phyloP scores from a whole-genome alignment of 2,797 vertebrate species.

The Amphiprion clarkii region DNA sequence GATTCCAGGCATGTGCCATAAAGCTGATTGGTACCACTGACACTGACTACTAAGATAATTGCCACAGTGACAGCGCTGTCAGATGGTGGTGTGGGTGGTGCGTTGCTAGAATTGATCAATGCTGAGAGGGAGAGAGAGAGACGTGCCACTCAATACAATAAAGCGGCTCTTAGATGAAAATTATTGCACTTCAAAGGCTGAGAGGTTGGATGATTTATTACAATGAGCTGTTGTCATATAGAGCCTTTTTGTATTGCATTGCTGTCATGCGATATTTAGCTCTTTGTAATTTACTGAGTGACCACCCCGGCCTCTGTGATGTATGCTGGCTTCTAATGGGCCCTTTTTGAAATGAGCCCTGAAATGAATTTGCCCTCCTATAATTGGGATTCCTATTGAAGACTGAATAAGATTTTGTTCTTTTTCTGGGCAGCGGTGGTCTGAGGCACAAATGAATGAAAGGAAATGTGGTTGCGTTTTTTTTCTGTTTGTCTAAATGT shows the following conservation, averaged over 20 bases:
- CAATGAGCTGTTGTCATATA: constrained; percentile 69
- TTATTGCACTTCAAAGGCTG: constrained; percentile 72
- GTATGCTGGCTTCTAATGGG: constrained; percentile 56
- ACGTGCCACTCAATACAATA: constrained; percentile 71
- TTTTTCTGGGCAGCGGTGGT: constrained; percentile 24
- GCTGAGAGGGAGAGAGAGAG: constrained; percentile 56
- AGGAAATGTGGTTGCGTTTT: constrained; percentile 4
- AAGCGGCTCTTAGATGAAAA: constrained; percentile 72
- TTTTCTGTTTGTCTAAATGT: constrained; percentile 25
- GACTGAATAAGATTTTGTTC: constrained; percentile 53
- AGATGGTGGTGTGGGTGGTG: constrained; percentile 70
- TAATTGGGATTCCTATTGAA: constrained; percentile 61
- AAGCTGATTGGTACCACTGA: constrained; percentile 73
- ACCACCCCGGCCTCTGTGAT: constrained; percentile 57
- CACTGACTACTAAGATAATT: constrained; percentile 74
- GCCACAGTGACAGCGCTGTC: constrained; percentile 71
- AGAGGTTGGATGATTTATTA: constrained; percentile 73
- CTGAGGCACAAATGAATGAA: constrained; percentile 32
- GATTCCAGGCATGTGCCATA: constrained; percentile 68
- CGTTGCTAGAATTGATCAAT: constrained; percentile 71
- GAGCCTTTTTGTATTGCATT: constrained; percentile 59
- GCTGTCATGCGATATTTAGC: constrained; percentile 67
- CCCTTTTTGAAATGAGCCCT: constrained; percentile 49
- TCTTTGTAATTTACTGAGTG: constrained; percentile 67
- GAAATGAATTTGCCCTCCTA: constrained; percentile 50